Conservation (phyloP, 2,888 invertebrate genomes). For the Rotaria magnacalcarata region DNA sequence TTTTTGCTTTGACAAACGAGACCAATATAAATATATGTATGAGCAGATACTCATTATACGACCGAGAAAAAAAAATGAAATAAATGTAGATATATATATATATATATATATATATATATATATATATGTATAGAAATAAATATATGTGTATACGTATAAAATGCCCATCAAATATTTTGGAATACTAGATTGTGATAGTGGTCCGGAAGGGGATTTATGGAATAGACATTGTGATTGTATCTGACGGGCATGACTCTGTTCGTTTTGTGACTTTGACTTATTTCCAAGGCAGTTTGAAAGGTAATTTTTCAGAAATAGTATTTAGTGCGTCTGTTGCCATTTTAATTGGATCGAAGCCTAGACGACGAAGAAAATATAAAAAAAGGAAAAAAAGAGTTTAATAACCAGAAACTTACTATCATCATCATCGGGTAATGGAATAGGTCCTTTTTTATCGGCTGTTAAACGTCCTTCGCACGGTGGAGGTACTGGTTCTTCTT, state of each 20-base stretch:
- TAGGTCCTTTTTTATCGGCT: slow-evolving; percentile 10
- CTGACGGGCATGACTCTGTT: neutral
- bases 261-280: neutral
- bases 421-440: slow-evolving; percentile 18
- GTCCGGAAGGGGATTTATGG: neutral
- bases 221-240: neutral
- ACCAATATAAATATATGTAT: neutral
- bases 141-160: neutral
- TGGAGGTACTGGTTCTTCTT: neutral
- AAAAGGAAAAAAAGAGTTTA: neutral
- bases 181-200: no score
- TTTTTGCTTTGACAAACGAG: neutral
- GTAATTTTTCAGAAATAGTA: slow-evolving; percentile 25
- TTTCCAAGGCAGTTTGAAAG: slow-evolving; percentile 29
- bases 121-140: neutral
- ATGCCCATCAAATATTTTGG: neutral
- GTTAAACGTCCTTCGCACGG: slow-evolving; percentile 31
- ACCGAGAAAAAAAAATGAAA: neutral
- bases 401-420: neutral
- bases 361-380: neutral
- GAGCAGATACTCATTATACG: neutral
- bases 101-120: neutral
- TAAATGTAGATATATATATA: neutral
- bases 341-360: slow-evolving; percentile 31
- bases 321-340: slow-evolving; percentile 11